Base-by-base conservation (phyloP, 2,888 invertebrate genomes). In the Ectemnius continuus region DNA sequence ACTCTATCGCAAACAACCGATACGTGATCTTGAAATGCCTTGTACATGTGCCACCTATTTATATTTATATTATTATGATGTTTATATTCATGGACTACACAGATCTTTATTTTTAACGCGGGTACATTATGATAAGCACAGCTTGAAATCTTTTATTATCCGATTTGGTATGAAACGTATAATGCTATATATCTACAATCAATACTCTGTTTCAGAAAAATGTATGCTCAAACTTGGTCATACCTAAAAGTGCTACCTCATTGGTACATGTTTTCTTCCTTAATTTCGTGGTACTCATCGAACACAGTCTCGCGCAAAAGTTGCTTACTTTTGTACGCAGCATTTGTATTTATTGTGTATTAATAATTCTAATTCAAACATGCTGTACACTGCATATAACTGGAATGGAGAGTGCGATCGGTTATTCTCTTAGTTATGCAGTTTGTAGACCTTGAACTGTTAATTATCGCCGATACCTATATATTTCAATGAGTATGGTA, bases 1-100 rank as follows among this genome's bases (percentile, higher is more conserved):
- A 36, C 36, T 11, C 8, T 36, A 36, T 36, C 36, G 36, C 28
- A 52, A 52, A 52, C 52, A 16, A 16, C 16, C 82, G 79, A 83
- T 85, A 85, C 69, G 84, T 87, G 82, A 88, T 86, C 85, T 86
- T 87, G 81, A 84, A 84, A 87, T 88, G 89, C 88, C 88, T 89
- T 89, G 86, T 88, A 87, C 82, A 88, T 86, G 87, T 89, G 89
- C 89, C 88, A 88, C 88, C 84, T 88, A 85, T 87, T 87, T 85
- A 84, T 87, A 88, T 85, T 87, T 85, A 82, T 75, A 86, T 88
- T 86, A 81, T 85, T 84, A 81, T 80, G 80, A 73, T 84, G 82
- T 82, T 87, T 79, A 70, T 87, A 85, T 82, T 79, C 75, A 70
- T 83, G 84, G 87, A 71, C 73, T 61, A 60, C 59, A 68, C 71